Evolutionary conservation across 2,113 vertebrate genomes (phyloP), one percentile per base, ranked within the genome.

Genomic region (Leucosticte australis): DNA sequence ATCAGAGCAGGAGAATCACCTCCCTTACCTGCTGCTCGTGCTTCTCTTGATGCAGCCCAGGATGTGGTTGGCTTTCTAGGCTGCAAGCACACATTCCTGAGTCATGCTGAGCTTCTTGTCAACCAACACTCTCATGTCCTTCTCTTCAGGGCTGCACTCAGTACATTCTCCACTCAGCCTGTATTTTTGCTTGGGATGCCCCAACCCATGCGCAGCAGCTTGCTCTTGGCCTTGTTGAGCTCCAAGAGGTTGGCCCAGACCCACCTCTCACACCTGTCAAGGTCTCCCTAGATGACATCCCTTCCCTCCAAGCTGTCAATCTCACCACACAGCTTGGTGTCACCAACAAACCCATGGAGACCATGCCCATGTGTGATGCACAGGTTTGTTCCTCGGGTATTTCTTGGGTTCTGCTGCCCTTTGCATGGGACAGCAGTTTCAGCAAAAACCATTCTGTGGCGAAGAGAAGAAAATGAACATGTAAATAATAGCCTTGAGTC

Each of bases 321-420:
- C 23, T 23, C 68, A 68, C 15, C 47, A 37, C 82, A 15, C 15
- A 33, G n/a, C 41, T 68, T 11, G 7, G 15, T 49, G 68, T 49
- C 47, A 17, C 20, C 47, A 53, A 46, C 22, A 80, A 16, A 23
- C 10, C 42, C 21, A 11, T 27, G 37, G 41, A 60, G n/a, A 53
- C 9, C 0, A 0, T 31, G 24, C 27, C 68, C 9, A 10, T 6
- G 41, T 15, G 5, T 19, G 73, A 55, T n/a, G 28, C 0, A 1
- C 18, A 15, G 52, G 26, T 35, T 39, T 60, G 37, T 33, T 77
- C 65, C 44, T 31, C 0, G 0, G 33, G 11, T 46, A 7, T 39
- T 80, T 19, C 21, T 0, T 0, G 3, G 31, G 56, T 65, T 49
- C 47, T 83, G 65, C 35, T 12, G 10, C 37, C 53, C 64, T 68